Base-by-base conservation (phyloP, 1,140 invertebrate species). In the Drosophila ficusphila region DNA sequence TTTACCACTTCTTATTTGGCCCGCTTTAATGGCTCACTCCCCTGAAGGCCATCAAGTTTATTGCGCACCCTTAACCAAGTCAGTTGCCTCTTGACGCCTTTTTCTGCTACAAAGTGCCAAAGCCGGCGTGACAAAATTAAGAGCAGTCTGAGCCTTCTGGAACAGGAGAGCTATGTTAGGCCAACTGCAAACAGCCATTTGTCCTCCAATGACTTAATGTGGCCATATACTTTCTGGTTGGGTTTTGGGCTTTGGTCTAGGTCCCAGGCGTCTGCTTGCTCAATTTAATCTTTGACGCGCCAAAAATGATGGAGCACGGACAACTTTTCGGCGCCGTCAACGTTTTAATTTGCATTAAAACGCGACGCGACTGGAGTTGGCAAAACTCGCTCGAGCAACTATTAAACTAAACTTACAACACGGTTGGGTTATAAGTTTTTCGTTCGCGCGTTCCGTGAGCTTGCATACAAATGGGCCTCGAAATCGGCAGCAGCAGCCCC, bases 301-400 rank as follows among this genome's bases (percentile, higher is more conserved):
- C 48, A 42, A 73, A 39, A 76, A 47, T 73, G 72, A 58, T 83
- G 64, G 33, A 67, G 60, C 58, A 71, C 46, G 64, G 42, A 36
- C 19, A 86, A 81, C 53, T 88, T 85, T 86, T 65, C 57, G 81
- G 72, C 54, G 72, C 53, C 76, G 41, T 41, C 48, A 86, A 76
- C 72, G 76, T 73, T 86, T 81, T 86, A 86, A 86, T 88, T 86
- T 81, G 76, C 82, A 86, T 86, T 81, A 88, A 85, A 86, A 70
- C 48, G 76, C 76, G 81, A 60, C 76, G 71, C 53, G 76, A 62
- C 64, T 57, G 27, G 51, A 47, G 47, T 42, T 74, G 33, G 19
- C 47, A 52, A 69, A 85, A 73, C 34, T 76, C 48, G 60, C 33
- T 2, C 49, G 46, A 49, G 41, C 53, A 86, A 86, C 81, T 86